Evolutionary conservation across 2,113 vertebrate species (phyloP).

Genomic region (Micromys minutus): DNA sequence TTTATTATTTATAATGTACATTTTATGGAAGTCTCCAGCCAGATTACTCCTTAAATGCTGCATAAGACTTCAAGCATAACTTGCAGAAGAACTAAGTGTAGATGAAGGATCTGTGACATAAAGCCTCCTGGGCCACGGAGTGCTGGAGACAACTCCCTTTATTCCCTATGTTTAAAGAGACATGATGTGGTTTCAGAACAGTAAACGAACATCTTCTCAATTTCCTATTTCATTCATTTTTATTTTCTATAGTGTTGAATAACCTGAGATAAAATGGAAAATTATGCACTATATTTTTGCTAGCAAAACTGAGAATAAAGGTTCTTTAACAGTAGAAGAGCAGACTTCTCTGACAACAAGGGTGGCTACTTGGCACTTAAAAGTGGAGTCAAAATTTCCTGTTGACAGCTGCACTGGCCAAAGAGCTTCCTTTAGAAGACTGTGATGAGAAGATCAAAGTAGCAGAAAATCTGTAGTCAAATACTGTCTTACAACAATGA

Average conservation of each 20-base stretch:
- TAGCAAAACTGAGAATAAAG: slow-evolving; percentile 29
- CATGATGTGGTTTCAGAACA: neutral
- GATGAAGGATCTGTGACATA: neutral
- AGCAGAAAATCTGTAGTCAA: neutral
- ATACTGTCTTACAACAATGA: neutral
- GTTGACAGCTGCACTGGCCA: neutral
- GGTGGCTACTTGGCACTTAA: neutral
- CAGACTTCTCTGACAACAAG: neutral
- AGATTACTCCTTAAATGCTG: neutral
- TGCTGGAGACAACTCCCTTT: neutral
- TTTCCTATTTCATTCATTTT: slow-evolving; percentile 39
- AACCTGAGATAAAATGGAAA: neutral
- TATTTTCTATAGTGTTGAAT: slow-evolving; percentile 2
- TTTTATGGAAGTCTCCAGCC: neutral
- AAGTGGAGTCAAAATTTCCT: neutral
- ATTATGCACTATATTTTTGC: neutral
- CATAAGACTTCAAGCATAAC: neutral
- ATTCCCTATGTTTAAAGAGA: neutral
- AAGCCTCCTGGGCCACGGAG: neutral
- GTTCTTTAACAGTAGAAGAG: neutral
- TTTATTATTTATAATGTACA: neutral
- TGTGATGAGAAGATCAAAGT: neutral
- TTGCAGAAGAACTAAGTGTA: neutral
- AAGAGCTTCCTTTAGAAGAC: neutral
- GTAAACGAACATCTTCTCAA: neutral